phyloP scores from a whole-genome alignment of 2,888 invertebrate species.

The Azorinus chamasolen region DNA sequence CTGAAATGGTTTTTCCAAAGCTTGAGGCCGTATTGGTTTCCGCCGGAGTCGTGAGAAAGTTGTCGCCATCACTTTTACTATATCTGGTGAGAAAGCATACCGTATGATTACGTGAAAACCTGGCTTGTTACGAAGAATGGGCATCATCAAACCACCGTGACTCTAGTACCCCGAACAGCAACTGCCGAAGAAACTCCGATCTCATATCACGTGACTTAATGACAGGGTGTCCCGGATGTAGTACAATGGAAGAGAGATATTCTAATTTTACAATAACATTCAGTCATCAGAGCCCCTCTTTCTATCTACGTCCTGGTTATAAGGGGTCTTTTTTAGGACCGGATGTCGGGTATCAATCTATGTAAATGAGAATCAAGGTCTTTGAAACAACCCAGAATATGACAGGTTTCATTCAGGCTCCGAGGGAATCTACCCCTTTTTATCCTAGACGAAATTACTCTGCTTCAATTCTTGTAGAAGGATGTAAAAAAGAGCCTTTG shows the following conservation, averaged over 20 bases:
- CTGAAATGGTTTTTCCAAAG: no score
- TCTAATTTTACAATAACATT: conserved; percentile 18
- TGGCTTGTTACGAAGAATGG: neutral
- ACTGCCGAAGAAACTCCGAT: conserved; percentile 29
- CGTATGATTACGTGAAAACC: neutral
- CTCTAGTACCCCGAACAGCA: neutral
- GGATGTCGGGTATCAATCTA: conserved; percentile 60
- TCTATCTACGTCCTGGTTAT: conserved; percentile 34
- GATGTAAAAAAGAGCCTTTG: conserved; percentile 49
- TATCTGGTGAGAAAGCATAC: no score
- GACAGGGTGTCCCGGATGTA: conserved; percentile 45
- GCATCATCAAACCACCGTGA: conserved; percentile 1
- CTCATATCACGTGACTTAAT: conserved; percentile 56
- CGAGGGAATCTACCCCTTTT: conserved; percentile 35
- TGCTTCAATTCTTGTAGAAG: conserved; percentile 26
- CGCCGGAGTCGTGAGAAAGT: no score
- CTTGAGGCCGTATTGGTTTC: no score
- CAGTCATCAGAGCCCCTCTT: conserved; percentile 14
- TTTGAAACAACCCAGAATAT: conserved; percentile 34
- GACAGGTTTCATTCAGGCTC: conserved; percentile 21
- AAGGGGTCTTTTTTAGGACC: conserved; percentile 50
- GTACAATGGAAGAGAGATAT: conserved; percentile 10
- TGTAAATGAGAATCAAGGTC: conserved; percentile 55
- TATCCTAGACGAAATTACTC: conserved; percentile 35
- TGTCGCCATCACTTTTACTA: no score